Evolutionary conservation across 37 sponge, comb jelly and placozoan species (phyloP).

Genomic region (Mnemiopsis leidyi): DNA sequence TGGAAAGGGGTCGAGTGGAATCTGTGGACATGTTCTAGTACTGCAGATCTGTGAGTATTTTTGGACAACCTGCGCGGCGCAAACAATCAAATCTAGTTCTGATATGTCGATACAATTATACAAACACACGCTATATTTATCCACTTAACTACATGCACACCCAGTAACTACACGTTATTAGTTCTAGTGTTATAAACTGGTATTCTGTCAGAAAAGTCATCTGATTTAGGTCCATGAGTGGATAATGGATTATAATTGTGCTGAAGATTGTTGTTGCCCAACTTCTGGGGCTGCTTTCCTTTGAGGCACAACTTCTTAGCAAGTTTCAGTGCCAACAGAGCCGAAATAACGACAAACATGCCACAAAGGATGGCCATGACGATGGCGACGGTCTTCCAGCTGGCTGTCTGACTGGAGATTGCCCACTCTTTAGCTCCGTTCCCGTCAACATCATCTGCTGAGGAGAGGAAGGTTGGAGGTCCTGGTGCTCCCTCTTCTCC

Average conservation of each 20-base stretch:
- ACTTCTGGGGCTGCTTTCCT: not conserved
- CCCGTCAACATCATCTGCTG: not conserved
- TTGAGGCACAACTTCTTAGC: not conserved
- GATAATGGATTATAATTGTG: conserved; percentile 38
- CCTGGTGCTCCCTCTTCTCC: not conserved
- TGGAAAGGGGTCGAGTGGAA: not conserved
- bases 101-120: not conserved
- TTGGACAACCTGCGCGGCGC: too few species aligned
- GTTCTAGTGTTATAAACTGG: conserved; percentile 33
- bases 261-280: conserved; percentile 34
- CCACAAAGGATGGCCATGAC: conserved; percentile 52
- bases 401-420: not conserved
- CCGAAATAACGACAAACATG: not conserved
- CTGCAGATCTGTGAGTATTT: not conserved
- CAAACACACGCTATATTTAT: not conserved
- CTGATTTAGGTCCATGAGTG: not conserved
- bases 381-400: conserved; percentile 48
- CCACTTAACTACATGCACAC: too few species aligned
- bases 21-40: not conserved
- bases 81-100: not conserved
- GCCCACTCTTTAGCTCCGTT: not conserved
- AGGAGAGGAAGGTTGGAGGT: not conserved
- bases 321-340: conserved; percentile 38
- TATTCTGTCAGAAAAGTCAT: conserved; percentile 49
- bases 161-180: conserved; percentile 56